These are phyloP conservation scores for Nixonia krombeini DNA, from an alignment of 1,140 invertebrate species.

Conservation along the genomic window DNA sequence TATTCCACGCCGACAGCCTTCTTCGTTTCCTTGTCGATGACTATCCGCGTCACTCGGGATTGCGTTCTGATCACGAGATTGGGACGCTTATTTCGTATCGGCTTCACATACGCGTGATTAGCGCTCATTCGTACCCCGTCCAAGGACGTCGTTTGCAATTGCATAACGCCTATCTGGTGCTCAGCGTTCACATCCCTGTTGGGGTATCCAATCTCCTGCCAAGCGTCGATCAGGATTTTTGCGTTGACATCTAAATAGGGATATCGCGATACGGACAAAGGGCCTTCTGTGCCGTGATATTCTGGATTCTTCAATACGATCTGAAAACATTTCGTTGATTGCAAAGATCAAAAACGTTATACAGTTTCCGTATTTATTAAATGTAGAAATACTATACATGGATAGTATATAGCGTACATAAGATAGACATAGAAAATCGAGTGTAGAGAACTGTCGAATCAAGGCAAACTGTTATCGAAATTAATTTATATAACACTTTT, in stretches of 20 bases:
- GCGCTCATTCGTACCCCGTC: constrained; percentile 80
- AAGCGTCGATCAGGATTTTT: constrained; percentile 73
- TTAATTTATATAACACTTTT: no score
- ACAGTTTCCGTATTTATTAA: no score
- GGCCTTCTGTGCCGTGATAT: constrained; percentile 75
- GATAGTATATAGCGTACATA: no score
- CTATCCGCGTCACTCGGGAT: constrained; percentile 79
- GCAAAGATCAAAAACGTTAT: no score
- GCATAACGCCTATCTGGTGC: constrained; percentile 74
- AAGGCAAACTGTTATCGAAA: no score
- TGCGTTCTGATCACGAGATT: constrained; percentile 82
- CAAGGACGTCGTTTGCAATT: constrained; percentile 74
- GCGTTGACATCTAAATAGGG: constrained; percentile 75
- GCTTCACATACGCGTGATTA: constrained; percentile 81
- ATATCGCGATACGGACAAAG: constrained; percentile 76
- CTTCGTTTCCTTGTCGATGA: constrained; percentile 81
- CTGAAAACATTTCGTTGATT: no score
- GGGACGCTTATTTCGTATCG: constrained; percentile 76
- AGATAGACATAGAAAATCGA: no score
- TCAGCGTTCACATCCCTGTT: constrained; percentile 74
- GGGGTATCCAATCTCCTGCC: constrained; percentile 74
- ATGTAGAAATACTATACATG: no score
- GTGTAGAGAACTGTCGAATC: no score
- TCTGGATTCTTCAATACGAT: constrained; percentile 61
- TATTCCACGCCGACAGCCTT: constrained; percentile 80